Evolutionary conservation across 1,140 invertebrate species (phyloP).

Genomic region (Aphaenogaster floridana): DNA sequence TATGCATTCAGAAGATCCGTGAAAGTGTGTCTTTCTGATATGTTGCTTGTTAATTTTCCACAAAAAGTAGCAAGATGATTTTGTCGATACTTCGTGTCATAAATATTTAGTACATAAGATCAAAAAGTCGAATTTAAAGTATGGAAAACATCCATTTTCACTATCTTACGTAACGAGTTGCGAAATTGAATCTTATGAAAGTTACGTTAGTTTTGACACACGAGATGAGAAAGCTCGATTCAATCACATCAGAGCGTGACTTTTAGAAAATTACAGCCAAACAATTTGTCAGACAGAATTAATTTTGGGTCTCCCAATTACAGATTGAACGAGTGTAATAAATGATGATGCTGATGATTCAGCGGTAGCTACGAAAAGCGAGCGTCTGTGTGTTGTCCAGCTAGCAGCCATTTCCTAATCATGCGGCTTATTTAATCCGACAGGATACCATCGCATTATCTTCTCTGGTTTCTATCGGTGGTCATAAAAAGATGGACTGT

Average conservation of each 20-base stretch:
- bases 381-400: constrained; percentile 18
- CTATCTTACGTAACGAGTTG: neutral
- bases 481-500: constrained; percentile 18
- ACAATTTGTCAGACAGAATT: constrained; percentile 57
- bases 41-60: neutral
- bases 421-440: constrained; percentile 51
- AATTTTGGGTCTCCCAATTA: constrained; percentile 47
- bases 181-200: neutral
- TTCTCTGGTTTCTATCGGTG: constrained; percentile 47
- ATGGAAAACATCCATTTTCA: neutral
- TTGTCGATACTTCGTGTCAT: neutral
- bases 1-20: constrained; percentile 4
- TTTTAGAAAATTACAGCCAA: constrained; percentile 39
- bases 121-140: neutral
- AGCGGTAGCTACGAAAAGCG: constrained; percentile 42
- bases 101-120: neutral
- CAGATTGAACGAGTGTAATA: constrained; percentile 48
- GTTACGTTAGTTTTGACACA: neutral
- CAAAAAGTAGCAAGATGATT: neutral
- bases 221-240: constrained; percentile 22
- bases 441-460: constrained; percentile 26
- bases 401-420: constrained; percentile 43
- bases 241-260: neutral
- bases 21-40: neutral
- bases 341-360: constrained; percentile 59